Evolutionary conservation across 2,888 invertebrate species (phyloP).

Genomic region (Platycheirus rosarum): DNA sequence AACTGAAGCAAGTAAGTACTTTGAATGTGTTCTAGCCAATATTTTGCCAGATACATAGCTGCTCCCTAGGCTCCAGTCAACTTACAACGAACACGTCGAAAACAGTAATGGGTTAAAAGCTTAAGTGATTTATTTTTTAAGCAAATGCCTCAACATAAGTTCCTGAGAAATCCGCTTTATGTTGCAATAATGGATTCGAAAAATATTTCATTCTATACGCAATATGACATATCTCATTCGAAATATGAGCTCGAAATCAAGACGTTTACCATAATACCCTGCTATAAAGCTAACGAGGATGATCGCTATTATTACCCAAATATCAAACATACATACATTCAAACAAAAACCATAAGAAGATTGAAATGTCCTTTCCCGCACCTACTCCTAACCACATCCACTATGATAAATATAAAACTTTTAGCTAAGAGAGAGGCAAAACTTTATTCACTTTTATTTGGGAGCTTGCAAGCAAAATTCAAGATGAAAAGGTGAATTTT

Average conservation of each 20-base stretch:
- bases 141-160: too few species aligned
- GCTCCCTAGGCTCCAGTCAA: too few species aligned
- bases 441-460: conserved; percentile 27
- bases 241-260: not conserved
- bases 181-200: too few species aligned
- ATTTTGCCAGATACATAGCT: too few species aligned
- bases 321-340: conserved; percentile 20
- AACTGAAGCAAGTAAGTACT: too few species aligned
- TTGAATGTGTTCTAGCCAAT: too few species aligned
- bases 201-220: too few species aligned
- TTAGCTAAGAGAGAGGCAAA: conserved; percentile 21
- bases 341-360: conserved; percentile 12
- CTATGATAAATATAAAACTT: conserved; percentile 40
- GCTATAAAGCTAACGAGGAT: conserved; percentile 52
- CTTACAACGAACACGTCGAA: too few species aligned
- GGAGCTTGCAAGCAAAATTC: conserved; percentile 27
- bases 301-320: conserved; percentile 42
- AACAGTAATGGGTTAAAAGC: too few species aligned
- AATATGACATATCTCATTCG: too few species aligned
- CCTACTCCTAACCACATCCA: not conserved
- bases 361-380: not conserved
- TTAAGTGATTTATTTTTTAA: too few species aligned
- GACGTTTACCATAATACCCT: not conserved
- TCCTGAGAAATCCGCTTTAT: too few species aligned
- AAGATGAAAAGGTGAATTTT: conserved; percentile 55